Evolutionary conservation across 92 coral and sea anemone species (phyloP), one percentile per base, ranked within the genome.

Genomic region (Umimayanthus kanabou): DNA sequence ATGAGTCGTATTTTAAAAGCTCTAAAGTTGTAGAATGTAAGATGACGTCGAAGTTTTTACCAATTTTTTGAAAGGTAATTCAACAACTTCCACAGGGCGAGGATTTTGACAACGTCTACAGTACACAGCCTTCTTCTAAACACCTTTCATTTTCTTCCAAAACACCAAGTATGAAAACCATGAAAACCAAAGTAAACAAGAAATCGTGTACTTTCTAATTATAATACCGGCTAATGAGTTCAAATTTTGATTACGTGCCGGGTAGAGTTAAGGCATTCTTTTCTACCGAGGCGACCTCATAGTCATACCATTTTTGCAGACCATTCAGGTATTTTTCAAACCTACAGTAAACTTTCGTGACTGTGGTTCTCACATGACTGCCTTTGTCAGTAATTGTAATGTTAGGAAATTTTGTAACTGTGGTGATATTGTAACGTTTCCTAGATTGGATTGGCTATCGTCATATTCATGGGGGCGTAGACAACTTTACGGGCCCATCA

Each of bases 391-490:
- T 61, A 61, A 61, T 5, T 61, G 22, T 20, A 61, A 23, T 61
- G 4, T 20, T 61, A 23, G 9, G 39, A 71, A 1, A 9, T 4
- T 9, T 71, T 26, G 4, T 26, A 71, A 71, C 8, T 16, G 37
- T 33, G 2, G 37, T 10, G 9, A 40, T 76, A 1, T 47, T 37
- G 26, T 76, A 9, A 61, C 69, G 5, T 61, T 25, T 45, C 43
- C 33, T 69, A 92, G 94, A 30, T 55, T 92, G 94, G 94, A 92
- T 92, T 74, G 91, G 88, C 22, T 92, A 92, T 77, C 83, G 89
- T 55, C 94, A 92, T 39, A 87, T 92, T 5, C 92, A 92, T 89
- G 94, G 94, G 58, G 92, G 94, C 50, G 79, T 76, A n/a, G 73
- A 86, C 42, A 78, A 84, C 73, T 50, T 89, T 76, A 73, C 45